A percentile compares a stretch with the other conserved stretches of the same genome.
These are phyloP conservation scores for Hylyphantes graminicola DNA, from an alignment of 1,140 invertebrate species.

Conservation along the genomic window DNA sequence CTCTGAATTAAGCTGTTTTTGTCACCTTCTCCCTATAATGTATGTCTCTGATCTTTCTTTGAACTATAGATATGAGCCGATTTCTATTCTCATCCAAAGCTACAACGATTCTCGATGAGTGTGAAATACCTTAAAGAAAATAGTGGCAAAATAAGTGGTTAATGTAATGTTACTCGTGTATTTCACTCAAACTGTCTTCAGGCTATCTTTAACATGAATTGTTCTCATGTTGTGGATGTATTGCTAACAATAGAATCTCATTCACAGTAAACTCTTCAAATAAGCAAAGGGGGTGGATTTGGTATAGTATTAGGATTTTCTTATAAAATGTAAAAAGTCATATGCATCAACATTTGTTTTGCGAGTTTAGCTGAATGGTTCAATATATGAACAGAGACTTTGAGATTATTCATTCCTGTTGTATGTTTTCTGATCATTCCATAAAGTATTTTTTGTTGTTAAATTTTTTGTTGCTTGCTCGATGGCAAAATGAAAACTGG, in stretches of 20 bases:
- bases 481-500: background rate
- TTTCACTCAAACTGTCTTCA: no score
- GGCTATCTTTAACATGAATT: no score
- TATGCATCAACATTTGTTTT: constrained; percentile 43
- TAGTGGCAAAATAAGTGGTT: background rate
- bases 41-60: constrained; percentile 23
- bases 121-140: constrained; percentile 7
- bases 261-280: background rate
- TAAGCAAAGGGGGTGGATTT: background rate
- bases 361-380: constrained; percentile 25
- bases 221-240: background rate
- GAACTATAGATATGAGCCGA: constrained; percentile 7
- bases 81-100: constrained; percentile 22
- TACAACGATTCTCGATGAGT: constrained; percentile 9
- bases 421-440: constrained; percentile 48
- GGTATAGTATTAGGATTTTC: constrained; percentile 35
- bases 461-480: constrained; percentile 36
- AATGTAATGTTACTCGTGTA: no score
- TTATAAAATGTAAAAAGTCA: constrained; percentile 49
- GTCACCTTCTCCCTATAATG: constrained; percentile 10
- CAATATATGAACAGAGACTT: constrained; percentile 33
- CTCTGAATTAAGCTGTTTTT: constrained; percentile 11
- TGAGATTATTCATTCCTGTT: constrained; percentile 54
- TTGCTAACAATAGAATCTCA: constrained; percentile 4
- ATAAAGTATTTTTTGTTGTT: constrained; percentile 49